Percentiles rank a stretch among this genome's conserved stretches.
Evolutionary conservation across 2,113 vertebrate species (phyloP).

Genomic region (Drymodes brunneopygia): DNA sequence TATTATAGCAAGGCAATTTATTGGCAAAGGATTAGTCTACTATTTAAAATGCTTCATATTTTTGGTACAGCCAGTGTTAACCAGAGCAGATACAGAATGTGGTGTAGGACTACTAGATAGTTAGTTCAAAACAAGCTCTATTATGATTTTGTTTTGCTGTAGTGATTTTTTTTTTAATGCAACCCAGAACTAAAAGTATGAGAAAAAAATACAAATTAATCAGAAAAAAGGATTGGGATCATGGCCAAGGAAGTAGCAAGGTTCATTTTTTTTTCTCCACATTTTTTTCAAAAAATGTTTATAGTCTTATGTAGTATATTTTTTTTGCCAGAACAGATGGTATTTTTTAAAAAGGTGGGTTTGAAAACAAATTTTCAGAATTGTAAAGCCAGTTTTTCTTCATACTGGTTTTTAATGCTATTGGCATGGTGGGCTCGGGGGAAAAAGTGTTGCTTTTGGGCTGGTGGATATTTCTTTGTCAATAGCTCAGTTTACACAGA

Average conservation of each 20-base stretch:
- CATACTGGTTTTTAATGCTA: background rate
- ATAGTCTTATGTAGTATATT: background rate
- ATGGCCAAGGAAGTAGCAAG: rapidly evolving
- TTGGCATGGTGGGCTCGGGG: background rate
- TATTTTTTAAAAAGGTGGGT: background rate
- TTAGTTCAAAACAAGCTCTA: background rate
- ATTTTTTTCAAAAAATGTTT: background rate
- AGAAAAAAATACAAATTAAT: background rate
- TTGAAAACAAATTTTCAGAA: background rate
- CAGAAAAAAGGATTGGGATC: background rate
- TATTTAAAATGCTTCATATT: background rate
- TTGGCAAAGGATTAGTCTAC: background rate
- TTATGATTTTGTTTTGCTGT: background rate
- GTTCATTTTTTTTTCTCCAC: background rate
- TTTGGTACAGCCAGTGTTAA: background rate
- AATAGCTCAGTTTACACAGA: background rate
- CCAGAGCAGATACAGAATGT: background rate
- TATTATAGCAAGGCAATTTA: background rate
- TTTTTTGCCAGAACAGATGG: background rate
- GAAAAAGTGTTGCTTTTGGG: background rate
- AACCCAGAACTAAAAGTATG: background rate
- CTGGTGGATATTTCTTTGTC: background rate
- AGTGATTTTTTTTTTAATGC: background rate
- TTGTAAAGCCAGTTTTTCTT: background rate
- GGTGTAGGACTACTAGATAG: background rate